Base-by-base conservation (phyloP, 2,888 invertebrate genomes). In the Gryllus longicercus region DNA sequence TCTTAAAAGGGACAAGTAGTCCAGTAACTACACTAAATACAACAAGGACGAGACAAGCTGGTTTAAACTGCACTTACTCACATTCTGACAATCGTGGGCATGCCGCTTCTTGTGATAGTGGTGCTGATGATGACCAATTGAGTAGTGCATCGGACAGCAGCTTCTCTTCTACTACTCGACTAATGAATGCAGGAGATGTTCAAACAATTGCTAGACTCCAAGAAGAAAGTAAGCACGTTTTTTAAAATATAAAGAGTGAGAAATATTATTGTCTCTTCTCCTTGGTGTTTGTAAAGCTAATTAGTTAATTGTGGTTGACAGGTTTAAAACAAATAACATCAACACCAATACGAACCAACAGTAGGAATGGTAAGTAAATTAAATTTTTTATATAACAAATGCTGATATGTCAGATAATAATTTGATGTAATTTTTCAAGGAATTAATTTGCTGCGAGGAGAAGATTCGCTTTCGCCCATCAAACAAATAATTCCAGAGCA, bases 191-290 rank as follows among this genome's bases (percentile, higher is more conserved):
- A 18, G 82, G 81, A 14, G 83, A 83, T 79, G 82, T 83, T 10
- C 82, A 82, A 50, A 82, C 81, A 25, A 83, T 83, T 78, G 83
- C 83, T 12, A 80, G 82, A n/a, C 78, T 83, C n/a, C 83, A 83
- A 77, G 83, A 83, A 79, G 81, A 83, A 79, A 83, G 82, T 83
- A 77, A 82, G 82, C 75, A 75, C 12, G 74, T 63, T 78, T 14
- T 78, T 10, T 5, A 11, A 11, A 12, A 8, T 38, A 38, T 38
- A 5, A 38, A 38, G 38, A 38, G 8, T 8, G 8, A 38, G 10
- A 38, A 25, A 51, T 78, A 23, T 49, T 23, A 12, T 74, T 23
- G 21, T 21, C 49, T 49, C 38, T 74, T 25, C 21, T 10, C 74
- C 1, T 4, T 23, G 16, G 74, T 75, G 8, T 12, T 21, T 1